These are phyloP conservation scores for Callospermophilus lateralis DNA, from an alignment of 2,113 vertebrate genomes.

Conservation along the genomic window DNA sequence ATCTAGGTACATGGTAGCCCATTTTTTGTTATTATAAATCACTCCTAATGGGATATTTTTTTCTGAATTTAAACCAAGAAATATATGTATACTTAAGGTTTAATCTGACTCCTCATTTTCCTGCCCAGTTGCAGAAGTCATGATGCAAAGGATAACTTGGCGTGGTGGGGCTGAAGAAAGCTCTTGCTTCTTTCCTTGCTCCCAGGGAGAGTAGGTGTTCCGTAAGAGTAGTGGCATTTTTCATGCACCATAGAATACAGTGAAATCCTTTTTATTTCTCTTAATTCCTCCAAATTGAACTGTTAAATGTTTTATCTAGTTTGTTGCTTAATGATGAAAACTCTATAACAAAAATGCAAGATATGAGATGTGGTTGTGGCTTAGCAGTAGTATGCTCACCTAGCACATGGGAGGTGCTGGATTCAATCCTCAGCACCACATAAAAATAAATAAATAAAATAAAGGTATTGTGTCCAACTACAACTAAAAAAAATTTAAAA, in stretches of 20 bases:
- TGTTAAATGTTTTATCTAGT: constrained; percentile 30
- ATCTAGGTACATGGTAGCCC: background rate
- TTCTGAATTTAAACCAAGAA: background rate
- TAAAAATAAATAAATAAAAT: too few species aligned
- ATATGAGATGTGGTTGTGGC: background rate
- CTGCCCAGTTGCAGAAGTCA: background rate
- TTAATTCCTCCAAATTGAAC: background rate
- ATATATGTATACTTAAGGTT: background rate
- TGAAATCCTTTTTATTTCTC: constrained; percentile 42
- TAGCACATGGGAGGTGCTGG: too few species aligned
- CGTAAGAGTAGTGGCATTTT: constrained; percentile 57
- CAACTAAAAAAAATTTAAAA: too few species aligned
- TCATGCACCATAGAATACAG: constrained; percentile 32
- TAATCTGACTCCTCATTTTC: background rate
- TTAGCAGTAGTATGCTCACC: too few species aligned
- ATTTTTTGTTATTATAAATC: constrained; percentile 20
- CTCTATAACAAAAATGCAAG: constrained; percentile 58
- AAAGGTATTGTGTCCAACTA: too few species aligned
- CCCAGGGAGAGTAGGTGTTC: constrained; percentile 36
- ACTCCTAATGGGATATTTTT: background rate
- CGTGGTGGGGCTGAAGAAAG: constrained; percentile 2
- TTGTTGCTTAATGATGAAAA: constrained; percentile 56
- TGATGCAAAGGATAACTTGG: background rate
- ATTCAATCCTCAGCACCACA: too few species aligned
- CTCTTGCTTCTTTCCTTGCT: background rate